These are phyloP conservation scores for Alectoris magna DNA, from an alignment of 2,797 vertebrate species.

Conservation along the genomic window DNA sequence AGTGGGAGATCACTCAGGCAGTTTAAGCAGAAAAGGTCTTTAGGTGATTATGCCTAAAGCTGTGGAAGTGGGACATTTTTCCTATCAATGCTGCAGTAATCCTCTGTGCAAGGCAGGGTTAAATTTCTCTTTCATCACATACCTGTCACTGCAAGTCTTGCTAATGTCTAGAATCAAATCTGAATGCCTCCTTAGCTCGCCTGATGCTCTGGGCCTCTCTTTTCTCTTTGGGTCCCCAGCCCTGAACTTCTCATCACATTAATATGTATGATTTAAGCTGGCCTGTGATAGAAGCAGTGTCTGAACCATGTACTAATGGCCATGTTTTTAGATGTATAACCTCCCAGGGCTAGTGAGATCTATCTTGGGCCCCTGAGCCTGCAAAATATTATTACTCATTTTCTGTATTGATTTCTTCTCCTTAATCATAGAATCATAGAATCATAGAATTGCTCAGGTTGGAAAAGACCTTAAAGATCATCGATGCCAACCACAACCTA, in stretches of 20 bases:
- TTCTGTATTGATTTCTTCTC: not conserved
- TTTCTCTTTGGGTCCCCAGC: not conserved
- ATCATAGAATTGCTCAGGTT: too few species aligned
- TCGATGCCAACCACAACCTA: too few species aligned
- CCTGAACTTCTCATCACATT: constrained; percentile 25
- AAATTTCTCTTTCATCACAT: constrained; percentile 46
- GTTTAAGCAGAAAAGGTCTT: not conserved
- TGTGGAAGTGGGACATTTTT: not conserved
- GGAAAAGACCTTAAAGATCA: too few species aligned
- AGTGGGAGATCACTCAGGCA: not conserved
- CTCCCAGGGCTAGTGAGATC: not conserved
- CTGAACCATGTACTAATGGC: not conserved
- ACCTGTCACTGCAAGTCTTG: constrained; percentile 27
- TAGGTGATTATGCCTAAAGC: not conserved
- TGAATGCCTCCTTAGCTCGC: not conserved
- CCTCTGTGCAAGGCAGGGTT: constrained; percentile 17
- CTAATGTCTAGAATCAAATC: constrained; percentile 55
- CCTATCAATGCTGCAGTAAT: not conserved
- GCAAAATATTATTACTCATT: not conserved
- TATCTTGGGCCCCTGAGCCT: not conserved
- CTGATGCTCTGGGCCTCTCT: not conserved
- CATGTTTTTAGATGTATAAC: not conserved
- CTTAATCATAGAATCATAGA: not conserved
- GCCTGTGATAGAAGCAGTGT: not conserved
- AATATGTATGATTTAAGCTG: constrained; percentile 32